These are phyloP conservation scores for Myotis findleyi DNA, from an alignment of 2,797 vertebrate species.

Conservation along the genomic window DNA sequence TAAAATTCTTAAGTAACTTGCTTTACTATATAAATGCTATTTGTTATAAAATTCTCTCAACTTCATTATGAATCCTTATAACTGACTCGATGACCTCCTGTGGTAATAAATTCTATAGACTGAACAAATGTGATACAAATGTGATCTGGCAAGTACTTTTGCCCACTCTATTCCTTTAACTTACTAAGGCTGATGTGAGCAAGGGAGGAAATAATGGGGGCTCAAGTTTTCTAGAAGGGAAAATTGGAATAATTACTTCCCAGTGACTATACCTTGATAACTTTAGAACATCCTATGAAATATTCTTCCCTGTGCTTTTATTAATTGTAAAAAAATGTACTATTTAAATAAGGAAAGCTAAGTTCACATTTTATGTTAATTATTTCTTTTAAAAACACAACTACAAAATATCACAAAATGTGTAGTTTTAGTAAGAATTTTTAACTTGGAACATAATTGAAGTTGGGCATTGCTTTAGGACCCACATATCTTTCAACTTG, in stretches of 20 bases:
- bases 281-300: not conserved
- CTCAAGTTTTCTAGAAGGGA: not conserved
- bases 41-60: slow-evolving; percentile 69
- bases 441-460: slow-evolving; percentile 9
- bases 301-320: not conserved
- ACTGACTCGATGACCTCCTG: slow-evolving; percentile 47
- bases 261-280: not conserved
- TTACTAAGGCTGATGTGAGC: not conserved
- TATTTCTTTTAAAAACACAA: slow-evolving; percentile 11
- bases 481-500: not conserved
- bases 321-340: slow-evolving; percentile 26
- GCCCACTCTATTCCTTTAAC: slow-evolving; percentile 1
- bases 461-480: not conserved
- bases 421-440: not conserved
- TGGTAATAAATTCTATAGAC: slow-evolving; percentile 58
- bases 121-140: too few relatives aligned
- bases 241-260: slow-evolving; percentile 7
- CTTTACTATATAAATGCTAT: slow-evolving; percentile 61
- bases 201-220: not conserved
- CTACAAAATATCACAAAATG: not conserved
- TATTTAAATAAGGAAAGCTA: not conserved
- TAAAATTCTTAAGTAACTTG: slow-evolving; percentile 61
- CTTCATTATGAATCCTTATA: slow-evolving; percentile 63
- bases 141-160: not conserved
- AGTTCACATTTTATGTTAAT: not conserved